These are phyloP conservation scores for Asbolus verrucosus DNA, from an alignment of 1,140 invertebrate species.

Conservation along the genomic window DNA sequence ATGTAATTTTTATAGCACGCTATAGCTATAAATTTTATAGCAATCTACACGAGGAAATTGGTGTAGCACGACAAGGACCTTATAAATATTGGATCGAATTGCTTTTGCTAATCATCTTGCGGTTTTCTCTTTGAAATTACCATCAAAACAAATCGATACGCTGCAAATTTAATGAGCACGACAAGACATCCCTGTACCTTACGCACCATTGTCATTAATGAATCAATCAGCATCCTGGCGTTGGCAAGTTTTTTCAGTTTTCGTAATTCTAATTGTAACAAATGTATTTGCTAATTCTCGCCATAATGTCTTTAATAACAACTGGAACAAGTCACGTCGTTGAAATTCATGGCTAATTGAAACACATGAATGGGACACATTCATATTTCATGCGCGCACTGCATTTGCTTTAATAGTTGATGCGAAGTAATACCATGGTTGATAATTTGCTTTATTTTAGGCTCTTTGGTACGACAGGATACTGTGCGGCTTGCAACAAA, in stretches of 20 bases:
- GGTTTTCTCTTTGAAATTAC: slow-evolving; percentile 39
- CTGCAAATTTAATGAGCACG: slow-evolving; percentile 20
- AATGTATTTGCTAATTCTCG: no score
- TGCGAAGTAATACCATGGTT: neutral
- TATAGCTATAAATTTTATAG: slow-evolving; percentile 60
- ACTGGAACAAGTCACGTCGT: no score
- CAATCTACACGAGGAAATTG: slow-evolving; percentile 60
- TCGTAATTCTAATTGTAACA: no score
- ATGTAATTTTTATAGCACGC: slow-evolving; percentile 61
- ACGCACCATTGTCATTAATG: neutral
- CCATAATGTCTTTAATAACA: no score
- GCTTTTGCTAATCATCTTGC: slow-evolving; percentile 54
- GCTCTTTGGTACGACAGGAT: slow-evolving; percentile 92
- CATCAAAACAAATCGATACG: slow-evolving; percentile 20
- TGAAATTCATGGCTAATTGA: no score
- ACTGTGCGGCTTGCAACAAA: slow-evolving; percentile 93
- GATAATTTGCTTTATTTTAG: slow-evolving; percentile 66
- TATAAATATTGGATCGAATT: slow-evolving; percentile 57
- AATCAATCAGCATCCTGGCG: neutral
- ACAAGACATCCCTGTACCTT: no score
- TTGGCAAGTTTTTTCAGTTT: no score
- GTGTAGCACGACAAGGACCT: slow-evolving; percentile 56
- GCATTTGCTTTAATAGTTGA: no score
- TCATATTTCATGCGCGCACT: no score
- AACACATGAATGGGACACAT: no score